Base-by-base conservation (phyloP, 2,113 vertebrate genomes). In the Oceanites oceanicus region DNA sequence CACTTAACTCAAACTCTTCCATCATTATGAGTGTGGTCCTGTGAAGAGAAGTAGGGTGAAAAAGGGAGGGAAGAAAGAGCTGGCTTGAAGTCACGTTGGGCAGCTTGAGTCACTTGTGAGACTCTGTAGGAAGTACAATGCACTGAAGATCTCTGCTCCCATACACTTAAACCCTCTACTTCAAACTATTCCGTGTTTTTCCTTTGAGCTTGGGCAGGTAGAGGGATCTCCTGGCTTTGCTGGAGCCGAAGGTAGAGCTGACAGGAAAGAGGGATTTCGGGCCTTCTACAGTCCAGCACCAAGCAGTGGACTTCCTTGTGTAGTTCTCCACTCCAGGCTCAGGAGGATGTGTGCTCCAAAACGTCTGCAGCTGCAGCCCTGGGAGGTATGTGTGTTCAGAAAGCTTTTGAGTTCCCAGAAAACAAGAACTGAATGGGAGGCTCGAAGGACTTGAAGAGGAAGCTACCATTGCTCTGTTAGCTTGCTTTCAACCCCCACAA, bases 231-330 rank as follows among this genome's bases (percentile, higher is more conserved):
- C 44, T 92, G 20, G 27, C 44, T 81, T 52, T 72, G 27, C n/a
- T 90, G 72, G 52, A 94, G 56, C 62, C 78, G 56, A 18, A 0
- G 2, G 47, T 8, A 66, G 29, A 63, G 61, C 42, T 86, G 1
- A 66, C n/a, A 58, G 75, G 29, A 85, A 56, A 40, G 15, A 30
- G 15, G 8, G 12, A 18, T 88, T 88, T 96, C 58, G 11, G 50
- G n/a, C 20, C 45, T 79, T 76, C 62, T 76, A 0, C 58, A 42
- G 1, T 53, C 45, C 0, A 0, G 3, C 1, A 5, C 52, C 56
- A 61, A 61, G 62, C 0, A 2, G 20, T 62, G 36, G 44, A 30
- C n/a, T 71, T 85, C 12, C 19, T 71, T 55, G 17, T 3, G 1
- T 78, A 23, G 20, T 79, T 82, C 44, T 83, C 2, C 1, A 6